A percentile compares a stretch with the other conserved stretches of the same genome.
These are phyloP conservation scores for Acinonyx jubatus DNA, from an alignment of 2,113 vertebrate species.

Conservation along the genomic window DNA sequence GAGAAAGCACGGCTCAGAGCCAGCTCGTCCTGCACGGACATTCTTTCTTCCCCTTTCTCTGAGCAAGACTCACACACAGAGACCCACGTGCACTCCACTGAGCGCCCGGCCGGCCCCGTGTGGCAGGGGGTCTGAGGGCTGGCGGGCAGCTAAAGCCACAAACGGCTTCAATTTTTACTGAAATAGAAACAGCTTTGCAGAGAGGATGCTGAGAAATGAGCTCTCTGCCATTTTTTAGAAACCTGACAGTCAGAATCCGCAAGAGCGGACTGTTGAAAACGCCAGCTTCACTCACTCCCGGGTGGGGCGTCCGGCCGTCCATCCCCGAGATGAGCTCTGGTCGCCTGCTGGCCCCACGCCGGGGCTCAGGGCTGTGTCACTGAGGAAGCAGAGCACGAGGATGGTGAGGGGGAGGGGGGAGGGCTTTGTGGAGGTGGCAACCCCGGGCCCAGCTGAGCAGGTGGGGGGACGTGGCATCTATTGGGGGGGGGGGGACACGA, in stretches of 20 bases:
- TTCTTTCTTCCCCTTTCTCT: not conserved
- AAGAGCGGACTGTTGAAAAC: not conserved
- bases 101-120: rapidly evolving
- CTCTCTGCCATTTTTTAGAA: not conserved
- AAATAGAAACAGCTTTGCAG: not conserved
- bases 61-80: not conserved
- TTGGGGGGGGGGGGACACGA: not conserved
- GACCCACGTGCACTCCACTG: not conserved
- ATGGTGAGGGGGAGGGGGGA: not conserved
- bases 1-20: not conserved
- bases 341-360: no score
- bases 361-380: not conserved
- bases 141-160: not conserved
- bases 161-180: not conserved
- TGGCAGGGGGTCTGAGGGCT: not conserved
- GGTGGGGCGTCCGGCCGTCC: rapidly evolving
- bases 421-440: not conserved
- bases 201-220: not conserved
- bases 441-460: not conserved
- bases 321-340: not conserved
- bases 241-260: not conserved
- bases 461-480: rapidly evolving
- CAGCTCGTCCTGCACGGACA: rapidly evolving
- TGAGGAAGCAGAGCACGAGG: not conserved
- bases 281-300: rapidly evolving